Conservation (phyloP, 2,888 invertebrate species). For the Blastobasis lacticolella region DNA sequence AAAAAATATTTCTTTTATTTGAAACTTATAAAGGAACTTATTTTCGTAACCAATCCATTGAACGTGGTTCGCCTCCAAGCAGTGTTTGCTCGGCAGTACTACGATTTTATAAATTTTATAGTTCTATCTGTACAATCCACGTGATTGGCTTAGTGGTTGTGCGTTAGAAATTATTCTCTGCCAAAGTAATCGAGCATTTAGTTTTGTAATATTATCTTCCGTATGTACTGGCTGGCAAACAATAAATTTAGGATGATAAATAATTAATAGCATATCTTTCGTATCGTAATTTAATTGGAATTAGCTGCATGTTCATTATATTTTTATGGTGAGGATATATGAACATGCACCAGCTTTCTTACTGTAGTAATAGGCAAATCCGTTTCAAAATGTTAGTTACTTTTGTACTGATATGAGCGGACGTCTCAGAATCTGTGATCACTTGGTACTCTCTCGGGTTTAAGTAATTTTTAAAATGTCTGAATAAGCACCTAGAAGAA, state of each 20-base stretch:
- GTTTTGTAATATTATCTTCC: slow-evolving; percentile 54
- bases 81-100: slow-evolving; percentile 47
- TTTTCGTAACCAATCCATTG: slow-evolving; percentile 30
- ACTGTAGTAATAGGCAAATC: slow-evolving; percentile 53
- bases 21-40: slow-evolving; percentile 45
- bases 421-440: slow-evolving; percentile 70
- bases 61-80: slow-evolving; percentile 24
- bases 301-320: slow-evolving; percentile 46
- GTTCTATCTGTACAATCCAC: slow-evolving; percentile 35
- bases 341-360: slow-evolving; percentile 60
- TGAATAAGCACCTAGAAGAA: slow-evolving; percentile 30
- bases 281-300: slow-evolving; percentile 45
- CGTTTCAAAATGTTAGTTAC: slow-evolving; percentile 57
- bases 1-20: slow-evolving; percentile 48
- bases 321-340: slow-evolving; percentile 20
- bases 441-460: slow-evolving; percentile 71
- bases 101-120: slow-evolving; percentile 34
- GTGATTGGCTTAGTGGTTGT: slow-evolving; percentile 35
- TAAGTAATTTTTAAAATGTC: slow-evolving; percentile 60
- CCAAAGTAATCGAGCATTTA: slow-evolving; percentile 52
- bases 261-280: slow-evolving; percentile 50
- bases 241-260: slow-evolving; percentile 28
- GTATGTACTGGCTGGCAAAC: slow-evolving; percentile 49
- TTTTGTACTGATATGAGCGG: slow-evolving; percentile 62
- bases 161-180: slow-evolving; percentile 36